Conservation (phyloP, 2,113 vertebrate species). For the Accipiter virgatus region DNA sequence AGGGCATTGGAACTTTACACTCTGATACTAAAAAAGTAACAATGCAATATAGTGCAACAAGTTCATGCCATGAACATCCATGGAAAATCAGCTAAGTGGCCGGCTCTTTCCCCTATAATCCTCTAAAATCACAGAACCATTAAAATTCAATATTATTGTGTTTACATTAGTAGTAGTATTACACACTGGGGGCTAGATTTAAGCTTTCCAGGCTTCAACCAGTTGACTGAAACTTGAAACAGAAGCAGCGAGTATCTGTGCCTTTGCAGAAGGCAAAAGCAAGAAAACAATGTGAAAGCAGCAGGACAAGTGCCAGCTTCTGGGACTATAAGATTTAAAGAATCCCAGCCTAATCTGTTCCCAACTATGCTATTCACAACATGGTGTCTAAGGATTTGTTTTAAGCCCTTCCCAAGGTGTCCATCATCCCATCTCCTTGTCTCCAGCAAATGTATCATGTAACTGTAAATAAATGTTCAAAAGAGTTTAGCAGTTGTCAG, state of each 20-base stretch:
- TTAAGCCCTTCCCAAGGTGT: conserved; percentile 18
- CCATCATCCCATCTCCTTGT: neutral
- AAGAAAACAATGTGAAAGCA: conserved; percentile 6
- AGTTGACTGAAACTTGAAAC: neutral
- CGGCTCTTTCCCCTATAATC: neutral
- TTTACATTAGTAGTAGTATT: neutral
- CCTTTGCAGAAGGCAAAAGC: neutral
- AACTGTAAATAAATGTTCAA: conserved; percentile 19
- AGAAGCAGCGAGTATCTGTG: neutral
- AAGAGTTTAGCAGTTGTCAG: neutral
- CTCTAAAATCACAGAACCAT: neutral
- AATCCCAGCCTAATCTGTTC: conserved; percentile 20
- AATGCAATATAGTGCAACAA: neutral
- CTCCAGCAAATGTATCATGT: neutral
- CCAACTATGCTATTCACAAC: neutral
- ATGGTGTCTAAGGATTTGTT: neutral
- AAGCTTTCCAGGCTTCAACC: neutral
- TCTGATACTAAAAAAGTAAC: neutral
- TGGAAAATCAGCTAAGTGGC: neutral
- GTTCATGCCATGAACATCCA: neutral
- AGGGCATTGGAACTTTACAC: neutral
- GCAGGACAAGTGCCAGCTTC: neutral
- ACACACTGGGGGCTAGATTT: neutral
- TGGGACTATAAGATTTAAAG: neutral
- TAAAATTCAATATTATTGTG: neutral